Base-by-base conservation (phyloP, 2,888 invertebrate genomes). In the Ischnura elegans region DNA sequence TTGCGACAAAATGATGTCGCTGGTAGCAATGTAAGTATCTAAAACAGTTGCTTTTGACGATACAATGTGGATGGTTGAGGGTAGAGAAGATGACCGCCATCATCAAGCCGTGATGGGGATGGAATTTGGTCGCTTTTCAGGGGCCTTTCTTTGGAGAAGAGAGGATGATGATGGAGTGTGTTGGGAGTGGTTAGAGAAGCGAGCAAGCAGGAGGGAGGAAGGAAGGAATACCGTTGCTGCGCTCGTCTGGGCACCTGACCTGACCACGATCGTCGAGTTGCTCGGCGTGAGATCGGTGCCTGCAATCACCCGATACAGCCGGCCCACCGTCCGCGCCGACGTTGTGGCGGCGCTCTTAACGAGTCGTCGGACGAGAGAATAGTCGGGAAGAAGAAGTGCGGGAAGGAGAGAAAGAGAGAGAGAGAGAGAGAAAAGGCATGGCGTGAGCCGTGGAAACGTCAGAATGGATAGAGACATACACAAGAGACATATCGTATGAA, bases 251-350 rank as follows among this genome's bases (percentile, higher is more conserved):
- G 95, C 95, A 95, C 95, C 95, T 95, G 95, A 95, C 95, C 94
- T 95, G 76, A 93, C 47, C 66, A 87, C 87, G 94, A 96, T 96
- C 95, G 96, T 96, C 95, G 97, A 96, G 96, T 97, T 96, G 94
- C 97, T 96, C 96, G 97, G 97, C 95, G 97, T 61, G 96, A 97
- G 97, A 96, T 98, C 98, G 95, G 98, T 98, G 95, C 97, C 97
- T 95, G 98, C 97, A 95, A 98, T 97, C 96, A 98, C 97, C 94
- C 98, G 97, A 97, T 97, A 98, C 95, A 98, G 97, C 95, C 97
- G 97, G 95, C 98, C 98, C 94, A 98, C 98, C 95, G 98, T 97
- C 96, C 98, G 97, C 95, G 98, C 98, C 96, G 98, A 97, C 96
- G 97, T 97, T 97, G 98, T 98, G 95, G 98, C 98, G 95, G 98